A percentile compares a stretch with the other conserved stretches of the same genome.
phyloP scores from a whole-genome alignment of 2,888 invertebrate genomes.

The Ochlodes sylvanus region DNA sequence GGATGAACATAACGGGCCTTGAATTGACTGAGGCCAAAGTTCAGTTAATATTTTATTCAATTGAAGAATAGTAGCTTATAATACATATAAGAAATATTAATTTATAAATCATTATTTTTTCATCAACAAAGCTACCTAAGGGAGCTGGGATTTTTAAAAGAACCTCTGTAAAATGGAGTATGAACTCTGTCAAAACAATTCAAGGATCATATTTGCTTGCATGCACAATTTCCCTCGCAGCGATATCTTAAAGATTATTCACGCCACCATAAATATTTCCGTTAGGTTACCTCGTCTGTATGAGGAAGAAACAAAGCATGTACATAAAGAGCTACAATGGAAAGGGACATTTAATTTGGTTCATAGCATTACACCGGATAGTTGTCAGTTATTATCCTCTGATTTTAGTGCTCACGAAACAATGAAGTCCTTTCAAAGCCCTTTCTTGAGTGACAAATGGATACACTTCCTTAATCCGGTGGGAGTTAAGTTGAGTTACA shows the following conservation, averaged over 20 bases:
- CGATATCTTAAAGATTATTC: background rate
- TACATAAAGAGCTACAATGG: constrained; percentile 19
- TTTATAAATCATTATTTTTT: constrained; percentile 2
- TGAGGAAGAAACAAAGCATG: constrained; percentile 1
- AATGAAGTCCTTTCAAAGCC: constrained; percentile 64
- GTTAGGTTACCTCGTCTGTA: constrained; percentile 20
- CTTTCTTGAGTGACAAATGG: constrained; percentile 79
- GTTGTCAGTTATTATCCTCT: constrained; percentile 59
- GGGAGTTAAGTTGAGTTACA: constrained; percentile 24
- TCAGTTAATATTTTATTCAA: too few species aligned
- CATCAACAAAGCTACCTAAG: constrained; percentile 17
- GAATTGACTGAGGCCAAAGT: too few species aligned
- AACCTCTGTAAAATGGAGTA: background rate
- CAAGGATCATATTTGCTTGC: constrained; percentile 42
- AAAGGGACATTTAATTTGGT: constrained; percentile 30
- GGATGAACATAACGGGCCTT: too few species aligned
- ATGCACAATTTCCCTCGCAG: background rate
- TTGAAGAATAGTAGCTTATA: too few species aligned
- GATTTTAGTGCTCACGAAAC: constrained; percentile 69
- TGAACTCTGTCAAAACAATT: constrained; percentile 30
- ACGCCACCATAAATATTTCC: constrained; percentile 3
- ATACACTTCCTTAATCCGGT: constrained; percentile 68
- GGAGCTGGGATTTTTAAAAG: constrained; percentile 35
- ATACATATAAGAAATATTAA: background rate
- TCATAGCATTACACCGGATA: constrained; percentile 27